phyloP scores from a whole-genome alignment of 2,113 vertebrate species.

The Sigmodon hispidus region DNA sequence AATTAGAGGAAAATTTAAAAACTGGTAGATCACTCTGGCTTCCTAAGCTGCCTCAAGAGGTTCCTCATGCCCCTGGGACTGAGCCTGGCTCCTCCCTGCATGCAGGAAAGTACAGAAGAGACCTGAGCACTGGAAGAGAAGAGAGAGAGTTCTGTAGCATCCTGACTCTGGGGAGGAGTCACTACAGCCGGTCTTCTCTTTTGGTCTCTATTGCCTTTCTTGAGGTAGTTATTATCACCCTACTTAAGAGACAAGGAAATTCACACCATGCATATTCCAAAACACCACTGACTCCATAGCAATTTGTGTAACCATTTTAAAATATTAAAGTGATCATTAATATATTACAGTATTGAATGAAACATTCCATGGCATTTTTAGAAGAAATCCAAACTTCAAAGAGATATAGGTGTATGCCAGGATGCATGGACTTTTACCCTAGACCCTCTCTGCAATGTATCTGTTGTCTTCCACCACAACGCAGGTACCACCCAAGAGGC shows the following conservation, averaged over 20 bases:
- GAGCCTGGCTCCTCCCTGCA: background rate
- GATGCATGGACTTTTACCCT: background rate
- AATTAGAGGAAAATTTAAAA: background rate
- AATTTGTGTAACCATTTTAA: slow-evolving; percentile 65
- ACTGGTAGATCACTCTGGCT: background rate
- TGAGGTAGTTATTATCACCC: slow-evolving; percentile 44
- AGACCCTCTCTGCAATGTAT: background rate
- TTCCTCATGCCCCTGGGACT: background rate
- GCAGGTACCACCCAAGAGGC: background rate
- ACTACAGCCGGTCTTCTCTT: slow-evolving; percentile 16
- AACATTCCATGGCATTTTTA: slow-evolving; percentile 48
- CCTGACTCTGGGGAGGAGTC: slow-evolving; percentile 16
- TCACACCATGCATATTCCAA: background rate
- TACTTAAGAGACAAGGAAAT: slow-evolving; percentile 61
- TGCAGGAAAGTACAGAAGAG: background rate
- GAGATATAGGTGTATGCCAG: background rate
- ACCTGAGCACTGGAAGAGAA: background rate
- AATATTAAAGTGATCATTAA: slow-evolving; percentile 53
- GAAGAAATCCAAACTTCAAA: slow-evolving; percentile 65
- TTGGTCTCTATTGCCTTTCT: slow-evolving; percentile 41
- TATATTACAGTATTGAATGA: slow-evolving; percentile 33
- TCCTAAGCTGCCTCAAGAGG: background rate
- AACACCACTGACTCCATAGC: background rate
- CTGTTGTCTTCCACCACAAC: background rate
- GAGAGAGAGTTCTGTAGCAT: background rate